phyloP scores from a whole-genome alignment of 2,113 vertebrate genomes.

The Peromyscus leucopus region DNA sequence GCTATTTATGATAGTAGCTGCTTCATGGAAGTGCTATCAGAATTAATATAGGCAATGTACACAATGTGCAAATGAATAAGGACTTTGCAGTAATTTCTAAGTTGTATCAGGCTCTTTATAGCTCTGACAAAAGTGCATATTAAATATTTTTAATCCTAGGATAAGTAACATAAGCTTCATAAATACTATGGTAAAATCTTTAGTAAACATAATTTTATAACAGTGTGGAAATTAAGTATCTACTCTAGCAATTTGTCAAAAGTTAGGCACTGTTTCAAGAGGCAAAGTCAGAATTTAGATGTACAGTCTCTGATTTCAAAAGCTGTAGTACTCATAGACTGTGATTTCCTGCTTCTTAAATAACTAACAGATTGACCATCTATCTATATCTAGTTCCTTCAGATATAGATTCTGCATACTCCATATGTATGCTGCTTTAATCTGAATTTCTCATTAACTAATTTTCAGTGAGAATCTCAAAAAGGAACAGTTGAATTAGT shows the following conservation, averaged over 20 bases:
- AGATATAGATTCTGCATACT: neutral
- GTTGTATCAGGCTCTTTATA: neutral
- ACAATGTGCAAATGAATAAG: neutral
- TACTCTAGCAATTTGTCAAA: neutral
- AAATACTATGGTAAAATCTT: neutral
- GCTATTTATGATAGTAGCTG: neutral
- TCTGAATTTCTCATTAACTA: neutral
- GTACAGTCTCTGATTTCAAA: neutral
- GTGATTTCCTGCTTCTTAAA: neutral
- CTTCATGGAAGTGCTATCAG: neutral
- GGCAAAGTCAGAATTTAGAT: neutral
- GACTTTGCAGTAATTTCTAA: neutral
- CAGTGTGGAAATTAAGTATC: neutral
- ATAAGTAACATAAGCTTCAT: neutral
- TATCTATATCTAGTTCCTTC: neutral
- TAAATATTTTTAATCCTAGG: neutral
- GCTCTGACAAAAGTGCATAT: neutral
- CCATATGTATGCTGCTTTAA: neutral
- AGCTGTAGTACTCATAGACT: neutral
- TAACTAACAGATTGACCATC: neutral
- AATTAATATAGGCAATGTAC: neutral
- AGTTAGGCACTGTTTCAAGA: neutral
- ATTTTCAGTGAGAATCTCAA: neutral
- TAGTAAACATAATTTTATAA: neutral
- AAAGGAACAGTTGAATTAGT: neutral